Conservation (phyloP, 1,140 invertebrate genomes). For the Cydia splendana region DNA sequence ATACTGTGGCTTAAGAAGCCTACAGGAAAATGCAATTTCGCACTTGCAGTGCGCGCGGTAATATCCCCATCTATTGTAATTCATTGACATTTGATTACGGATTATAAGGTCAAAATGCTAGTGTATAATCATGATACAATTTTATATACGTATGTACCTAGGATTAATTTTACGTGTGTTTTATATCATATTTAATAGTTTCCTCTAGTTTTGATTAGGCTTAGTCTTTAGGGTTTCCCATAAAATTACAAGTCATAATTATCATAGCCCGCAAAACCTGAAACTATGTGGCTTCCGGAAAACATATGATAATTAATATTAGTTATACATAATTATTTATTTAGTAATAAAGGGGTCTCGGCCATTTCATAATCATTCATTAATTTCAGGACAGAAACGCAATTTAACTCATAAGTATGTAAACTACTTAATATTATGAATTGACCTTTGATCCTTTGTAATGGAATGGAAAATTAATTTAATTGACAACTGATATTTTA, state of each 20-base stretch:
- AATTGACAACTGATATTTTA: not conserved
- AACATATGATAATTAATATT: too few relatives aligned
- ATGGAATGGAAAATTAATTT: too few relatives aligned
- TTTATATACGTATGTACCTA: slow-evolving; percentile 40
- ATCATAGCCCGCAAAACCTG: too few relatives aligned
- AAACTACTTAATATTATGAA: too few relatives aligned
- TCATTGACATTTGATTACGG: slow-evolving; percentile 54
- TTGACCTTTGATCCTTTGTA: too few relatives aligned
- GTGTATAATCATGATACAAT: slow-evolving; percentile 35
- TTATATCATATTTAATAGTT: slow-evolving; percentile 33
- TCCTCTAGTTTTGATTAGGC: not conserved
- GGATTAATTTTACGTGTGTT: slow-evolving; percentile 40
- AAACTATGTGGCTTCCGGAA: too few relatives aligned
- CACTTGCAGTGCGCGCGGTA: slow-evolving; percentile 42
- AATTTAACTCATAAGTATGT: too few relatives aligned
- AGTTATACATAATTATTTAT: too few relatives aligned
- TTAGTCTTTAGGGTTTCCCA: not conserved
- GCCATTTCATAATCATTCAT: too few relatives aligned
- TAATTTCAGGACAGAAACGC: too few relatives aligned
- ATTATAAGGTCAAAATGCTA: slow-evolving; percentile 52
- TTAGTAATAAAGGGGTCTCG: too few relatives aligned
- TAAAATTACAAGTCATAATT: not conserved
- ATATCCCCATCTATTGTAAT: slow-evolving; percentile 46
- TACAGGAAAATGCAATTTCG: slow-evolving; percentile 48
- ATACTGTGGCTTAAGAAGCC: slow-evolving; percentile 53